phyloP scores from a whole-genome alignment of 2,888 invertebrate species.

The Acanthoscelides obtectus region DNA sequence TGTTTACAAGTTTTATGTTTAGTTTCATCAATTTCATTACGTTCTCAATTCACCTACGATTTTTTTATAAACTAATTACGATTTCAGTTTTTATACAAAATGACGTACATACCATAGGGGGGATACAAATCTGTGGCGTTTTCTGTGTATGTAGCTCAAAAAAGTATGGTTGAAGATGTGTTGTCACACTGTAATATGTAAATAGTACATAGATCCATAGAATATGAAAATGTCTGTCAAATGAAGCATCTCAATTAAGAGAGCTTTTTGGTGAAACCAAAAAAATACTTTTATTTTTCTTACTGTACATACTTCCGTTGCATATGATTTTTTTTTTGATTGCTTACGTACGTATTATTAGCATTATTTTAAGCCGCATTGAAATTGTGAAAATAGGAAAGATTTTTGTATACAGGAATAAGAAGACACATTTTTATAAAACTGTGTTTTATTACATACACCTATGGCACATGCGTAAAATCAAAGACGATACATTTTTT shows the following conservation, averaged over 20 bases:
- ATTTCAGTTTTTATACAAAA: neutral
- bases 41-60: neutral
- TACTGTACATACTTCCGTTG: neutral
- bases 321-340: neutral
- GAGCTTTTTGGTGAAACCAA: too few species aligned
- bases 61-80: neutral
- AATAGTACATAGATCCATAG: neutral
- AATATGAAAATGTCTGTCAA: too few species aligned
- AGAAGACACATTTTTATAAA: neutral
- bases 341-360: neutral
- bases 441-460: neutral
- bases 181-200: neutral
- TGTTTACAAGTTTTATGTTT: neutral
- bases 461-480: too few species aligned
- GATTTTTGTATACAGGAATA: neutral
- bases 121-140: neutral
- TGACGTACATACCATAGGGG: neutral
- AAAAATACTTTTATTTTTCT: neutral
- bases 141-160: neutral
- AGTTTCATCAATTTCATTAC: neutral
- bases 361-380: neutral
- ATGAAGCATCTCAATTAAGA: too few species aligned
- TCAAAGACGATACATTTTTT: too few species aligned
- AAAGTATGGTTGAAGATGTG: neutral
- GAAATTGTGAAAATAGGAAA: neutral